These are phyloP conservation scores for Wiebesia pumilae DNA, from an alignment of 1,140 invertebrate genomes.

Conservation along the genomic window DNA sequence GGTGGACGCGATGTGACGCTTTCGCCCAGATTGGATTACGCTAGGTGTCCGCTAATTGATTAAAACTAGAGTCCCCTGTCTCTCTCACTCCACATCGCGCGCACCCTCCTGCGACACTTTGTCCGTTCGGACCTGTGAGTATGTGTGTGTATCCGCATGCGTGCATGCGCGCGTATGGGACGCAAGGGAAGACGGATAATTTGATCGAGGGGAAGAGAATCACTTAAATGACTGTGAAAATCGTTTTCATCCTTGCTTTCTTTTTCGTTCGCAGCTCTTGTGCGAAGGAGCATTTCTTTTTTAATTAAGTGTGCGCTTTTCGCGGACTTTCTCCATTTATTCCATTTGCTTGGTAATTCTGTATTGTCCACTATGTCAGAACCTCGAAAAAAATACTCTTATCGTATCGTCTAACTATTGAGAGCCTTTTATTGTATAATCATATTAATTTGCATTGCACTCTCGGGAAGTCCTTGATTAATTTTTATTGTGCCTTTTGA, in stretches of 20 bases:
- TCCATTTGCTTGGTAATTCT: background rate
- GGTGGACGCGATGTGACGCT: conserved; percentile 52
- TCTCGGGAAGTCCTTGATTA: too few relatives aligned
- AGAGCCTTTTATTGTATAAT: too few relatives aligned
- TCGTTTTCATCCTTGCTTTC: conserved; percentile 13
- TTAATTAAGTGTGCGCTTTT: conserved; percentile 14
- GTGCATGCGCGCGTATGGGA: background rate
- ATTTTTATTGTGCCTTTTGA: too few relatives aligned
- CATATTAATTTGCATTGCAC: too few relatives aligned
- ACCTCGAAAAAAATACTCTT: background rate
- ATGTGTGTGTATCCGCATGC: background rate
- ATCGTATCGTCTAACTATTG: too few relatives aligned
- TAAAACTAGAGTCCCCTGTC: conserved; percentile 57
- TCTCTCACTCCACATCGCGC: background rate
- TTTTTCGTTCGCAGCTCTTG: background rate
- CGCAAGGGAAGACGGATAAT: background rate
- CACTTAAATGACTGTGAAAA: conserved; percentile 24
- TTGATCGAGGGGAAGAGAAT: background rate
- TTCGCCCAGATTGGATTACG: conserved; percentile 63
- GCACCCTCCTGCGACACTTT: background rate
- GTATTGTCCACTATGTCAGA: background rate
- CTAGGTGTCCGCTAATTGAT: conserved; percentile 66
- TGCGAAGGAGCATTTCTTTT: background rate
- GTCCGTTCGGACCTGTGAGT: too few relatives aligned
- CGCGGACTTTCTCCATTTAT: background rate